Percentiles rank a stretch among this genome's conserved stretches.
These are phyloP conservation scores for Scarus forsteni DNA, from an alignment of 2,797 vertebrate genomes.

Conservation along the genomic window DNA sequence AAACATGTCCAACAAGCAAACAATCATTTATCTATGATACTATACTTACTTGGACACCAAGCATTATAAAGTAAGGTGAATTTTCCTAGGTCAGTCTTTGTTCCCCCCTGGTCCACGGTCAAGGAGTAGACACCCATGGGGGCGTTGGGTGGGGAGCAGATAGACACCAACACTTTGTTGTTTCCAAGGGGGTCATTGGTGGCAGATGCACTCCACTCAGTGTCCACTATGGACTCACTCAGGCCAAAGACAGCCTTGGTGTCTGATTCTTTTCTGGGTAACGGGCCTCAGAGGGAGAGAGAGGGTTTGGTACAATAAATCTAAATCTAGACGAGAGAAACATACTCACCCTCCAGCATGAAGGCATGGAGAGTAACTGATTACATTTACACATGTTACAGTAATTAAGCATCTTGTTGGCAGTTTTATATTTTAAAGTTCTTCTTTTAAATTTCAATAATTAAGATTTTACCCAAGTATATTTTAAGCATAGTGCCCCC, in stretches of 20 bases:
- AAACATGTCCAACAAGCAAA: too few species aligned
- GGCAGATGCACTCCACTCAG: conserved; percentile 84
- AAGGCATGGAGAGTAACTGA: background rate
- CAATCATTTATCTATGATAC: background rate
- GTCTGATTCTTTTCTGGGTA: conserved; percentile 74
- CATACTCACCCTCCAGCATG: background rate
- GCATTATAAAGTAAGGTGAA: conserved; percentile 92
- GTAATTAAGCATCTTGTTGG: too few species aligned
- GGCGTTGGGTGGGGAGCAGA: conserved; percentile 83
- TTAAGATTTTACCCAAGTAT: too few species aligned
- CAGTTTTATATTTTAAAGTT: too few species aligned
- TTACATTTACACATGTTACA: too few species aligned
- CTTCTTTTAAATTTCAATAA: too few species aligned
- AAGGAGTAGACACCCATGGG: conserved; percentile 87
- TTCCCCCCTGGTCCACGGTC: conserved; percentile 75
- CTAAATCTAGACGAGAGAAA: background rate
- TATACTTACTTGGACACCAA: conserved; percentile 86
- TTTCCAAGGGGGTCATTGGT: conserved; percentile 43
- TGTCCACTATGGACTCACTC: conserved; percentile 69
- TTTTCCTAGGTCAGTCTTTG: conserved; percentile 74
- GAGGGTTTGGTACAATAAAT: background rate
- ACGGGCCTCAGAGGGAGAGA: conserved; percentile 74
- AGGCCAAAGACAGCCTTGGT: conserved; percentile 82
- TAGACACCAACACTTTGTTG: conserved; percentile 75
- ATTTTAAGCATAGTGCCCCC: too few species aligned